These are phyloP conservation scores for Diorhabda elongata DNA, from an alignment of 1,140 invertebrate species.

Conservation along the genomic window DNA sequence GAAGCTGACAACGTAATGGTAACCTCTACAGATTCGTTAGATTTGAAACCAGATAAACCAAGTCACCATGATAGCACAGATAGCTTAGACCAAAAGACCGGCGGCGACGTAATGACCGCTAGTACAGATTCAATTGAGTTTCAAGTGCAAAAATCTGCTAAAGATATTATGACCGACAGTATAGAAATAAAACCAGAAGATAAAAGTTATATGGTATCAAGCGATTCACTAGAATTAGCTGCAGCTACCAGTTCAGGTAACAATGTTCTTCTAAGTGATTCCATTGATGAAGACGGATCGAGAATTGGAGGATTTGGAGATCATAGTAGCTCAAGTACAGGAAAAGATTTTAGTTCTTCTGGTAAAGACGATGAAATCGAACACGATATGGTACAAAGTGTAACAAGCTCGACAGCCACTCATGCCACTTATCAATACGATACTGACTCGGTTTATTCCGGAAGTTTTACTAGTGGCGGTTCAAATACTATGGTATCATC, in stretches of 20 bases:
- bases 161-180: conserved; percentile 50
- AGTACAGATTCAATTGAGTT: conserved; percentile 63
- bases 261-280: conserved; percentile 47
- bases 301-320: conserved; percentile 45
- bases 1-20: conserved; percentile 53
- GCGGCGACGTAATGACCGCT: conserved; percentile 55
- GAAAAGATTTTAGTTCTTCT: conserved; percentile 49
- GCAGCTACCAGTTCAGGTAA: conserved; percentile 32
- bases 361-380: conserved; percentile 57
- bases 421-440: conserved; percentile 80
- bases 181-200: conserved; percentile 49
- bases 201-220: conserved; percentile 43
- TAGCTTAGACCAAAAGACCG: conserved; percentile 55
- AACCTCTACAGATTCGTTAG: conserved; percentile 61
- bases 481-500: conserved; percentile 71
- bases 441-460: conserved; percentile 76
- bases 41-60: conserved; percentile 48
- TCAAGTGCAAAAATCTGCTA: conserved; percentile 40
- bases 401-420: conserved; percentile 71
- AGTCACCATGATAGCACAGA: conserved; percentile 55
- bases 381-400: conserved; percentile 65
- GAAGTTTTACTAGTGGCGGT: conserved; percentile 72
- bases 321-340: conserved; percentile 49
- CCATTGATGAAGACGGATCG: conserved; percentile 51
- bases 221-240: conserved; percentile 51